Base-by-base conservation (phyloP, 2,113 vertebrate species). In the Bubo scandiacus region DNA sequence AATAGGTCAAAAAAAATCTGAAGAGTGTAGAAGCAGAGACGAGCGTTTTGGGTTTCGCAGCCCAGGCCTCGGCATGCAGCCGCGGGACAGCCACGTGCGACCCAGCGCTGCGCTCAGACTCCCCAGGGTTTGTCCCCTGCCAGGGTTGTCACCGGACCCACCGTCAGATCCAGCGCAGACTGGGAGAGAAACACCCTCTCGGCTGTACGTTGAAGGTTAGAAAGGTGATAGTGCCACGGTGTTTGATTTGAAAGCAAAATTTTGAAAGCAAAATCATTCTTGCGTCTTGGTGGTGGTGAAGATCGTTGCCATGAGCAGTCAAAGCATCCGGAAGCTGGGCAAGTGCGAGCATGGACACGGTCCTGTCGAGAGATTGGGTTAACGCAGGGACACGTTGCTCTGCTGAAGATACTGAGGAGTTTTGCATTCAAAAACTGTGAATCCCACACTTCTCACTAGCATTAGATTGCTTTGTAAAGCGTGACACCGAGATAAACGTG, bases 111-210 rank as follows among this genome's bases (percentile, higher is more conserved):
- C 3, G 5, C 49, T 54, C 13, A 0, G 23, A 0, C 23, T 23
- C 49, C 1, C 1, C 32, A 3, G 38, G 19, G 19, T 7, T 40
- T 47, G 19, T 80, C 29, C n/a, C 15, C 1, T 1, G 7, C 2
- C 1, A 4, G 2, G 30, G 19, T 2, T 10, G 9, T 11, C 38
- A 3, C 12, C 2, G 3, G 27, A 26, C 21, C n/a, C 18, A 0
- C n/a, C 22, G 1, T 10, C 27, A 12, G 45, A 75, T 27, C 45
- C 45, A 3, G 34, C 5, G 2, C 20, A 8, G 57, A 6, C 23
- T 8, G 2, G 11, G 18, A n/a, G 20, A 40, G 23, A n/a, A 47
- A 8, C 51, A 7, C 32, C 27, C 36, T 4, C 3, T 3, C 11
- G 6, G 45, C 16, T 38, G 51, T 9, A 3, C 2, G 0, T 3